A percentile compares a stretch with the other conserved stretches of the same genome.
These are phyloP conservation scores for Silvanus unidentatus DNA, from an alignment of 2,888 invertebrate genomes.

Conservation along the genomic window DNA sequence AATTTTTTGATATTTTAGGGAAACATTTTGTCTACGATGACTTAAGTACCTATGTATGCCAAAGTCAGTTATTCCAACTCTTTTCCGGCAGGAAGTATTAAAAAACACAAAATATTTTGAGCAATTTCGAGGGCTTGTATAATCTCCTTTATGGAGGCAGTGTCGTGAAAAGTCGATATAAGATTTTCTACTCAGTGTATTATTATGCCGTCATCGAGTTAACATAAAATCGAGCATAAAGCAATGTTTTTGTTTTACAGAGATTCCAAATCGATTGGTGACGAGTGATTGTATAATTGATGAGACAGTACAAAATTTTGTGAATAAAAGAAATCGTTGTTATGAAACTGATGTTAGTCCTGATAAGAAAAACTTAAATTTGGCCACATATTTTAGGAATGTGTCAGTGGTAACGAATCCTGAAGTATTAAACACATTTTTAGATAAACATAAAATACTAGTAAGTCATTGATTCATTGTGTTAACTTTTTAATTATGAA, in stretches of 20 bases:
- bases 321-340: constrained; percentile 43
- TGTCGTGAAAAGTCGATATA: no score
- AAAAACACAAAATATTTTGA: no score
- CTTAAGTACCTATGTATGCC: no score
- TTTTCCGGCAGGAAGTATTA: no score
- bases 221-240: no score
- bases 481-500: constrained; percentile 2
- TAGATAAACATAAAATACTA: constrained; percentile 26
- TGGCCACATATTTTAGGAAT: constrained; percentile 37
- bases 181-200: no score
- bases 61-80: no score
- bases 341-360: constrained; percentile 41
- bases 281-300: constrained; percentile 37
- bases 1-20: no score
- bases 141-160: no score
- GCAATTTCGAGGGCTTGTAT: no score
- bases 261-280: constrained; percentile 36
- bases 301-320: constrained; percentile 45
- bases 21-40: no score
- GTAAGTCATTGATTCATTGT: constrained; percentile 23
- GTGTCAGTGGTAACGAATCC: constrained; percentile 33
- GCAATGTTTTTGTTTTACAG: constrained; percentile 32
- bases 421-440: constrained; percentile 29
- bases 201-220: no score
- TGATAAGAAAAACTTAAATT: constrained; percentile 37